A percentile compares a stretch with the other conserved stretches of the same genome.
Conservation (phyloP, 92 coral and sea anemone genomes). For the Plumapathes pennacea region DNA sequence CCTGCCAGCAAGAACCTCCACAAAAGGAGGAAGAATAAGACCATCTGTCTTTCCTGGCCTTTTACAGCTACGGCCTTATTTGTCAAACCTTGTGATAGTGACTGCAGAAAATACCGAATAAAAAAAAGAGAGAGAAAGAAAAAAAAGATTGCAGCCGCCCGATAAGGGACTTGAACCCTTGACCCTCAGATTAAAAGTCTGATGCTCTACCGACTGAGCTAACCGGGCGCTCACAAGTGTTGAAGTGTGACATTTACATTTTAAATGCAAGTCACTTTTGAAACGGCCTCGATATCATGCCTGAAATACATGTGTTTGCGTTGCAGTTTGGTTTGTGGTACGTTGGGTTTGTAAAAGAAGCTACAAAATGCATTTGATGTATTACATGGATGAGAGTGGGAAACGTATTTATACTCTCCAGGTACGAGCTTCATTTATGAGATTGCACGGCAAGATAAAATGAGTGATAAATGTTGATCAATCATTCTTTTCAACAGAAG, state of each 20-base stretch:
- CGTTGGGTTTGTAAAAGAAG: too few relatives aligned
- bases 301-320: too few relatives aligned
- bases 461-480: too few relatives aligned
- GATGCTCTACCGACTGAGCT: slow-evolving; percentile 99
- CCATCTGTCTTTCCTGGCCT: too few relatives aligned
- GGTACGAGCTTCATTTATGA: slow-evolving; percentile 56
- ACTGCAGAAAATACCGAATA: not conserved
- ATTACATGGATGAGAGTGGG: slow-evolving; percentile 65
- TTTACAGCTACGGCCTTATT: too few relatives aligned
- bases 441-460: too few relatives aligned
- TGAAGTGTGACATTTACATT: not conserved
- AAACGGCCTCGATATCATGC: slow-evolving; percentile 14
- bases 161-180: slow-evolving; percentile 99
- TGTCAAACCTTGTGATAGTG: not conserved
- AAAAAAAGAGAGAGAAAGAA: not conserved
- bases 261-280: too few relatives aligned
- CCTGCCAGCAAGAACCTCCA: too few relatives aligned
- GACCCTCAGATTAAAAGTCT: slow-evolving; percentile 99
- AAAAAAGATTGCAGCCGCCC: slow-evolving; percentile 71
- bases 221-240: slow-evolving; percentile 83
- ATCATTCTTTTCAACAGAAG: too few relatives aligned
- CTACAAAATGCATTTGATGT: slow-evolving; percentile 85
- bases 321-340: too few relatives aligned
- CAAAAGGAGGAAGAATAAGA: too few relatives aligned
- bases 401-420: slow-evolving; percentile 89